These are phyloP conservation scores for Rhinatrema bivittatum DNA, from an alignment of 2,797 vertebrate species.

Conservation along the genomic window DNA sequence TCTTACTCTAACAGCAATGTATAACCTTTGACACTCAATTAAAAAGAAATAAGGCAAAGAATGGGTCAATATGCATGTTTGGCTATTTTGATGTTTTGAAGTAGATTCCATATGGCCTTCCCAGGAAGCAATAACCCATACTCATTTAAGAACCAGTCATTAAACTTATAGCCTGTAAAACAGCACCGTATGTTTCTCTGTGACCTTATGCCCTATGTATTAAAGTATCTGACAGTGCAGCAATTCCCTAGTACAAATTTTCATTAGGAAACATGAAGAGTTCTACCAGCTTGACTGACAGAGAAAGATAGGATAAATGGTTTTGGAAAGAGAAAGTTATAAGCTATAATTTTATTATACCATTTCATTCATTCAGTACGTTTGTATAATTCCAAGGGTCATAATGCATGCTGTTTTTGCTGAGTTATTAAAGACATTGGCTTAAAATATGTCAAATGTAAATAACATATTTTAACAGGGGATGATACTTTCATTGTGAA, in stretches of 20 bases:
- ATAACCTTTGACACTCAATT: constrained; percentile 57
- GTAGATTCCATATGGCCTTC: constrained; percentile 31
- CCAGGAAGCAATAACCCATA: constrained; percentile 16
- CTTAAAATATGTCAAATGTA: not conserved
- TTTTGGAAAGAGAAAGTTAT: not conserved
- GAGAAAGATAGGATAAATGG: not conserved
- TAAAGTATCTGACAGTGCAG: constrained; percentile 2
- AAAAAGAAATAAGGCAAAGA: constrained; percentile 57
- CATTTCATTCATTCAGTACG: constrained; percentile 3
- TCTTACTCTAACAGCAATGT: constrained; percentile 50
- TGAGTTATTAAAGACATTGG: not conserved
- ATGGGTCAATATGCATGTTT: constrained; percentile 42
- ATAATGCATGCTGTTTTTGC: not conserved
- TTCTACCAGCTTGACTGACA: not conserved
- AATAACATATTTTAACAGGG: rapidly evolving
- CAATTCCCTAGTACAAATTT: not conserved
- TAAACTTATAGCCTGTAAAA: constrained; percentile 14
- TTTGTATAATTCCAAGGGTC: constrained; percentile 5
- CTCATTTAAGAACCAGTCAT: constrained; percentile 5
- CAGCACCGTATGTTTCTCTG: constrained; percentile 8
- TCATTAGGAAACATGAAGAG: not conserved
- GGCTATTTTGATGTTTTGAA: constrained; percentile 22
- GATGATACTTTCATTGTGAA: not conserved
- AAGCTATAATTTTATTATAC: not conserved
- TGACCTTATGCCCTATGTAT: constrained; percentile 3